Conservation (phyloP, 30 jellyfish, hydroid and myxozoan genomes). For the Aurelia sp. region DNA sequence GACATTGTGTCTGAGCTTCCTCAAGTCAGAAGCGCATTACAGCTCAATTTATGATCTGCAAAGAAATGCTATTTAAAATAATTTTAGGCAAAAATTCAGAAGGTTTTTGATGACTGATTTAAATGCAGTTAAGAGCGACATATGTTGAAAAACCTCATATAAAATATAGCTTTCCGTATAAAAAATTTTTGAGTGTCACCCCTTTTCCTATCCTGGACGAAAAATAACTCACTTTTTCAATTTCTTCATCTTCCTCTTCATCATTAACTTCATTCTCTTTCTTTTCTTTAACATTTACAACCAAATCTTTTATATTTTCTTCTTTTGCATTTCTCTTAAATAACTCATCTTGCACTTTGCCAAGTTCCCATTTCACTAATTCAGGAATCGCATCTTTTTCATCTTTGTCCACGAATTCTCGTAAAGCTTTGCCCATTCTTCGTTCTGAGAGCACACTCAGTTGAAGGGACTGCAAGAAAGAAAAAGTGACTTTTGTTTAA, state of each 20-base stretch:
- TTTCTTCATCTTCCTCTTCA: constrained; percentile 76
- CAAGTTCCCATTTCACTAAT: constrained; percentile 87
- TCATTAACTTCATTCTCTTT: constrained; percentile 73
- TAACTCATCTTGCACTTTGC: constrained; percentile 74
- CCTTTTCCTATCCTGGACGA: neutral
- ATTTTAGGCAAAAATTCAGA: no score
- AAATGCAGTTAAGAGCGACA: no score
- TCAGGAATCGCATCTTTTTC: constrained; percentile 95
- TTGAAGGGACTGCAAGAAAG: constrained; percentile 59
- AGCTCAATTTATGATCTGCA: no score
- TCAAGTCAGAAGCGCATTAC: no score
- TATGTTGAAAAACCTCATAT: no score
- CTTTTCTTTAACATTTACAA: constrained; percentile 44
- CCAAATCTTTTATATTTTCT: constrained; percentile 68
- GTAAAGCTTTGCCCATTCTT: constrained; percentile 92
- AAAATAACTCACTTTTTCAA: constrained; percentile 55
- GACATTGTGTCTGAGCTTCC: no score
- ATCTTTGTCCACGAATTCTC: constrained; percentile 94
- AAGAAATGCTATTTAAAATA: no score
- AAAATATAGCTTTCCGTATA: neutral
- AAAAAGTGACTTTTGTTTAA: no score
- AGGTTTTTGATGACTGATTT: no score
- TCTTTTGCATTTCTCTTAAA: constrained; percentile 73
- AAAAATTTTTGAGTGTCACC: neutral
- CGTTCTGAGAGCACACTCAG: constrained; percentile 89